Conservation (phyloP, 2,113 vertebrate species). For the Butorides virescens region DNA sequence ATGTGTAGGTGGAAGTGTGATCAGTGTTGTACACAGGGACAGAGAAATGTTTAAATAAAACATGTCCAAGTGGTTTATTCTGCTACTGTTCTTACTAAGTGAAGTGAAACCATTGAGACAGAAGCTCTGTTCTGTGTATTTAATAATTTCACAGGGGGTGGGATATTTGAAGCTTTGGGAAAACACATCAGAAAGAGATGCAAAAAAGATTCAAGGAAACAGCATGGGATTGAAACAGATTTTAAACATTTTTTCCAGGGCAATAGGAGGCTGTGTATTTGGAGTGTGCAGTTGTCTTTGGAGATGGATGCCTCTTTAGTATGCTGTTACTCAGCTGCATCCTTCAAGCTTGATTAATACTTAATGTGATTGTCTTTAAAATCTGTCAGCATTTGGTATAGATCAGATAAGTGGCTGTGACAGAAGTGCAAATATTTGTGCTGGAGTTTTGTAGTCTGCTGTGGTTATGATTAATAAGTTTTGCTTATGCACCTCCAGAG, state of each 20-base stretch:
- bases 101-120: slow-evolving; percentile 2
- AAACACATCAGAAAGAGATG: slow-evolving; percentile 4
- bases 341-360: slow-evolving; percentile 77
- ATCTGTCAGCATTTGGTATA: slow-evolving; percentile 70
- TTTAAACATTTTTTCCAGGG: slow-evolving; percentile 16
- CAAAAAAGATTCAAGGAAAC: neutral
- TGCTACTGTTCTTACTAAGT: neutral
- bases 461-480: slow-evolving; percentile 70
- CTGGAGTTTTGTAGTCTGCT: slow-evolving; percentile 44
- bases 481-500: slow-evolving; percentile 68
- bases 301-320: slow-evolving; percentile 59
- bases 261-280: neutral
- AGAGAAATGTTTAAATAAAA: slow-evolving; percentile 35
- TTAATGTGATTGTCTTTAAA: slow-evolving; percentile 78
- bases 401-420: slow-evolving; percentile 59
- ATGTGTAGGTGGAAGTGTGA: neutral
- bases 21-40: neutral
- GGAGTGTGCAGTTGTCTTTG: neutral
- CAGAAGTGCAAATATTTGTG: slow-evolving; percentile 77
- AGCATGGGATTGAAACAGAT: neutral
- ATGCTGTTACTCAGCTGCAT: slow-evolving; percentile 55
- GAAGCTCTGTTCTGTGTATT: neutral
- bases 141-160: neutral
- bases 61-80: neutral
- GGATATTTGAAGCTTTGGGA: neutral